Conservation (phyloP, 2,888 invertebrate genomes). For the Parthenolecanium corni region DNA sequence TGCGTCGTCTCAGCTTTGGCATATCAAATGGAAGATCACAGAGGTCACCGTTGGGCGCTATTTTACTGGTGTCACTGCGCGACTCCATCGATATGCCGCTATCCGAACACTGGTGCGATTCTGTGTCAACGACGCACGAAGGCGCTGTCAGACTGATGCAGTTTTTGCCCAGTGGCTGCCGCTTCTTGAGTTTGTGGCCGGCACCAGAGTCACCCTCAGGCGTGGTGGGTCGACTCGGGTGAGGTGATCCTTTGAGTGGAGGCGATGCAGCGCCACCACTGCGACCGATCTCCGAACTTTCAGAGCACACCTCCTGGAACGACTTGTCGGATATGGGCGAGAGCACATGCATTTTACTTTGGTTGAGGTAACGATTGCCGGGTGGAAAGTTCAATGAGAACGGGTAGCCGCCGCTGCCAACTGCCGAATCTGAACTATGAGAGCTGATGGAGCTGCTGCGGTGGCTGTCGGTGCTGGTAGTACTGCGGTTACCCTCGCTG, state of each 20-base stretch:
- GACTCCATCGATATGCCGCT: slow-evolving; percentile 81
- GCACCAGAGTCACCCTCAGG: slow-evolving; percentile 1
- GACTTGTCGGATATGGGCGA: slow-evolving; percentile 85
- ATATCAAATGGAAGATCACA: slow-evolving; percentile 79
- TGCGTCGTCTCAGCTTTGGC: slow-evolving; percentile 70
- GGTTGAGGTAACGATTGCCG: slow-evolving; percentile 53
- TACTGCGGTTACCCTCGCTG: slow-evolving; percentile 75
- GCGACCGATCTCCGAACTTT: slow-evolving; percentile 56
- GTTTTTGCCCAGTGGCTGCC: slow-evolving; percentile 12
- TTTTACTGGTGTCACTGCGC: slow-evolving; percentile 37
- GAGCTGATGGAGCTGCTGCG: slow-evolving; percentile 75
- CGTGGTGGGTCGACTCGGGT: slow-evolving; percentile 30
- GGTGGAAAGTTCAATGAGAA: slow-evolving; percentile 32
- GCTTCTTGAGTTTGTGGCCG: not conserved
- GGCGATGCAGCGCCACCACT: slow-evolving; percentile 36
- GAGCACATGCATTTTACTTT: slow-evolving; percentile 67
- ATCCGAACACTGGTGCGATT: slow-evolving; percentile 60
- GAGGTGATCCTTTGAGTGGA: slow-evolving; percentile 34
- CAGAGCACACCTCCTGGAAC: slow-evolving; percentile 72
- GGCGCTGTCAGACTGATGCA: slow-evolving; percentile 41
- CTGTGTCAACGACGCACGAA: not conserved
- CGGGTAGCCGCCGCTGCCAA: slow-evolving; percentile 47
- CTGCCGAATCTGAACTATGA: slow-evolving; percentile 66
- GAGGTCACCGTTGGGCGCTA: slow-evolving; percentile 40
- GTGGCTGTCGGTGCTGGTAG: slow-evolving; percentile 71